Conservation (phyloP, 30 jellyfish, hydroid and myxozoan genomes). For the Hydra vulgaris region DNA sequence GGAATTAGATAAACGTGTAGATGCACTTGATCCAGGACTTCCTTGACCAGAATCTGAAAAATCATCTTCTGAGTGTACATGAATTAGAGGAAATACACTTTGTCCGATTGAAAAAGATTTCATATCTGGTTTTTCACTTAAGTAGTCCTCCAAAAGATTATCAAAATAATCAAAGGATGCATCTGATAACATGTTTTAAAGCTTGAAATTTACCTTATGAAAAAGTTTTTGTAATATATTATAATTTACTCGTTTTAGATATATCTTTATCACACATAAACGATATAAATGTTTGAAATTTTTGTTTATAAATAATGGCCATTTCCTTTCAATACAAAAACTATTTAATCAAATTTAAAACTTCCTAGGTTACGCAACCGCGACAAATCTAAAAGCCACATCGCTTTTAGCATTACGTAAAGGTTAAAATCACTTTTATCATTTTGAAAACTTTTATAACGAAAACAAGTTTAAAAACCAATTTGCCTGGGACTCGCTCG, state of each 20-base stretch:
- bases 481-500: too few relatives aligned
- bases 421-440: too few relatives aligned
- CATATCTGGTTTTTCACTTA: not conserved
- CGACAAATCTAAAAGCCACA: too few relatives aligned
- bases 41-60: conserved; percentile 90
- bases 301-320: not conserved
- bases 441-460: too few relatives aligned
- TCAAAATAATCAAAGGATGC: not conserved
- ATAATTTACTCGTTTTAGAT: too few relatives aligned
- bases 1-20: conserved; percentile 12
- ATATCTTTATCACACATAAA: too few relatives aligned
- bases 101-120: not conserved
- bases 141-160: not conserved
- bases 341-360: too few relatives aligned
- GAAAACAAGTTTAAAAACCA: too few relatives aligned
- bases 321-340: not conserved
- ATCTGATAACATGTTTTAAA: not conserved
- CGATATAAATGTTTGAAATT: not conserved
- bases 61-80: not conserved
- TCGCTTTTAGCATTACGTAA: too few relatives aligned
- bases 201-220: not conserved
- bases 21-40: conserved; percentile 45
- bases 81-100: not conserved
- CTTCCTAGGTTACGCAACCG: not conserved
- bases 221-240: too few relatives aligned